These are phyloP conservation scores for Chauna torquata DNA, from an alignment of 2,113 vertebrate species.

Conservation along the genomic window DNA sequence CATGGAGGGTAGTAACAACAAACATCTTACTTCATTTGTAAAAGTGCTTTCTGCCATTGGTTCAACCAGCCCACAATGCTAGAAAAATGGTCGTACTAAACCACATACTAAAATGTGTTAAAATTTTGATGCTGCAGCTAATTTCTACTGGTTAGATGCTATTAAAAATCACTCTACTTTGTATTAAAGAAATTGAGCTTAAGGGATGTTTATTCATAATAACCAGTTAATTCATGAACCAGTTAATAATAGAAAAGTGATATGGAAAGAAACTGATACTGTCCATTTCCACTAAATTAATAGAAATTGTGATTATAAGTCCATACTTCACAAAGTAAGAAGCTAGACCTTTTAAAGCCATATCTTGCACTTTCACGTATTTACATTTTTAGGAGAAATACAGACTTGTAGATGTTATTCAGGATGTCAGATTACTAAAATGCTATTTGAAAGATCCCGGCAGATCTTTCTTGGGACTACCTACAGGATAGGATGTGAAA, in stretches of 20 bases:
- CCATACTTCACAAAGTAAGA: background rate
- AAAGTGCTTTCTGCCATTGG: background rate
- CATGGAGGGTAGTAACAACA: background rate
- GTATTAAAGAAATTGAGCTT: constrained; percentile 24
- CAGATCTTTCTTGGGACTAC: background rate
- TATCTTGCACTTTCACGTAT: background rate
- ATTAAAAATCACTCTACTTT: constrained; percentile 18
- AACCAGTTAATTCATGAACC: background rate
- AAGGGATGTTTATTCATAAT: constrained; percentile 41
- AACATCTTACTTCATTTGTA: background rate
- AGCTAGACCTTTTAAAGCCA: background rate
- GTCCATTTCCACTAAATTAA: constrained; percentile 1
- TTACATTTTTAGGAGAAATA: constrained; percentile 1
- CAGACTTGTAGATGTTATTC: background rate
- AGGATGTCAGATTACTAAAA: background rate
- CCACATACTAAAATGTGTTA: background rate
- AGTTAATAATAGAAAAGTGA: constrained; percentile 19
- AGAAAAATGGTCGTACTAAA: background rate
- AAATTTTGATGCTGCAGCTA: background rate
- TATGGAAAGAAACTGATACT: background rate
- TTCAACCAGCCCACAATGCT: background rate
- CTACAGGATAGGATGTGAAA: background rate
- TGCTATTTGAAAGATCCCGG: background rate
- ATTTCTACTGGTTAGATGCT: background rate
- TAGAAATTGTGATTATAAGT: constrained; percentile 16